phyloP scores from a whole-genome alignment of 2,888 invertebrate genomes.

The Drosophila macrothrix region DNA sequence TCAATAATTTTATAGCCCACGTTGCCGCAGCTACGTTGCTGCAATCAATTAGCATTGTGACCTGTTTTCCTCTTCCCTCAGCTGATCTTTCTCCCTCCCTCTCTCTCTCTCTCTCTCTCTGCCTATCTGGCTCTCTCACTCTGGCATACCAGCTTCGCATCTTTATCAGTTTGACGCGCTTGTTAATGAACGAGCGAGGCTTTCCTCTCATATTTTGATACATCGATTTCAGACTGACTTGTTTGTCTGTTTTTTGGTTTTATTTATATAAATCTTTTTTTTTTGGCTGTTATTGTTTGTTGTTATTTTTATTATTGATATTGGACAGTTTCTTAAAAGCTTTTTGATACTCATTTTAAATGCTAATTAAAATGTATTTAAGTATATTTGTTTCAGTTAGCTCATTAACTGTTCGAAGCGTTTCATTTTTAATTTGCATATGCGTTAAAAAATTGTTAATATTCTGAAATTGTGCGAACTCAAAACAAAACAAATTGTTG shows the following conservation, averaged over 20 bases:
- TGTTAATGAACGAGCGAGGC: slow-evolving; percentile 75
- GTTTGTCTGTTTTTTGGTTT: neutral
- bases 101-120: slow-evolving; percentile 5
- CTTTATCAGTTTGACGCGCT: slow-evolving; percentile 77
- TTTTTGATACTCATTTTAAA: slow-evolving; percentile 80
- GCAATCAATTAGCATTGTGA: slow-evolving; percentile 78
- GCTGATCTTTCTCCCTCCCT: slow-evolving; percentile 4
- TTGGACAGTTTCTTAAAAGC: slow-evolving; percentile 66
- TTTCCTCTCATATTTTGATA: slow-evolving; percentile 74
- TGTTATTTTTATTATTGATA: slow-evolving; percentile 46
- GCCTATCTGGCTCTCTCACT: slow-evolving; percentile 8
- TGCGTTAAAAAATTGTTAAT: slow-evolving; percentile 13
- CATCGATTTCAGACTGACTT: slow-evolving; percentile 61
- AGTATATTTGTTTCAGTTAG: slow-evolving; percentile 67
- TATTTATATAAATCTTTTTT: neutral
- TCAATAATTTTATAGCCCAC: slow-evolving; percentile 78
- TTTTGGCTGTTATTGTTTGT: slow-evolving; percentile 37
- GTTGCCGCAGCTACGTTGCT: slow-evolving; percentile 56
- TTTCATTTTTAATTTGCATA: slow-evolving; percentile 43
- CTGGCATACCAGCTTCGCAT: slow-evolving; percentile 4
- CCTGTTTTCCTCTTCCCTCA: slow-evolving; percentile 61
- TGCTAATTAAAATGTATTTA: slow-evolving; percentile 82
- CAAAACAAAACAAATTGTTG: slow-evolving; percentile 13
- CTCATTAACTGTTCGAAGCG: slow-evolving; percentile 44
- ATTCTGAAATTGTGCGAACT: slow-evolving; percentile 10